phyloP scores from a whole-genome alignment of 2,797 vertebrate species.

The Lycodopsis pacificus region DNA sequence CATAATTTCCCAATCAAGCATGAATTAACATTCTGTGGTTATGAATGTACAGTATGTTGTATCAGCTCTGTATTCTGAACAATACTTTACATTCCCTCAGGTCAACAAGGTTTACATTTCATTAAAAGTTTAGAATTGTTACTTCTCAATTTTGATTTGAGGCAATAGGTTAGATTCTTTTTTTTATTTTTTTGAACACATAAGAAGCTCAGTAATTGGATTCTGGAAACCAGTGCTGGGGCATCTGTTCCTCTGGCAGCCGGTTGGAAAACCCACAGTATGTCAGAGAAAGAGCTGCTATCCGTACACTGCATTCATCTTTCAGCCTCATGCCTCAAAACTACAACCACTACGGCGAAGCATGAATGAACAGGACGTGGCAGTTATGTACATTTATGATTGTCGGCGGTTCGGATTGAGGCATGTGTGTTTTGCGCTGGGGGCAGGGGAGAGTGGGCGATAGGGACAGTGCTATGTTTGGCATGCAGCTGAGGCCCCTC shows the following conservation, averaged over 20 bases:
- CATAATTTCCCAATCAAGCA: background rate
- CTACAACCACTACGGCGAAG: constrained; percentile 20
- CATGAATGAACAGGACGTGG: constrained; percentile 7
- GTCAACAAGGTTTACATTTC: constrained; percentile 15
- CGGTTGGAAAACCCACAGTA: constrained; percentile 15
- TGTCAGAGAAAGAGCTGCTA: constrained; percentile 15
- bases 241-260: constrained; percentile 16
- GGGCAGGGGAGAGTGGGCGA: constrained; percentile 40
- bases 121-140: constrained; percentile 30
- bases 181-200: background rate
- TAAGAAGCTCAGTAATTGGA: constrained; percentile 36
- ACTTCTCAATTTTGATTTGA: constrained; percentile 18
- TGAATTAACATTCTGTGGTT: background rate
- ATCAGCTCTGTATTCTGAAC: constrained; percentile 1
- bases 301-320: background rate
- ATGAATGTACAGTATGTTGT: background rate
- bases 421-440: constrained; percentile 35
- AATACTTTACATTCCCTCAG: background rate
- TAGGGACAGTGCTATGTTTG: constrained; percentile 69
- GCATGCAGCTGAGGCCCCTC: constrained; percentile 69
- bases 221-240: constrained; percentile 20
- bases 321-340: constrained; percentile 15
- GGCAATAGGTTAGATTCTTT: background rate
- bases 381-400: constrained; percentile 17
- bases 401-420: constrained; percentile 25